These are phyloP conservation scores for Hemaris fuciformis DNA, from an alignment of 2,888 invertebrate species.

Conservation along the genomic window DNA sequence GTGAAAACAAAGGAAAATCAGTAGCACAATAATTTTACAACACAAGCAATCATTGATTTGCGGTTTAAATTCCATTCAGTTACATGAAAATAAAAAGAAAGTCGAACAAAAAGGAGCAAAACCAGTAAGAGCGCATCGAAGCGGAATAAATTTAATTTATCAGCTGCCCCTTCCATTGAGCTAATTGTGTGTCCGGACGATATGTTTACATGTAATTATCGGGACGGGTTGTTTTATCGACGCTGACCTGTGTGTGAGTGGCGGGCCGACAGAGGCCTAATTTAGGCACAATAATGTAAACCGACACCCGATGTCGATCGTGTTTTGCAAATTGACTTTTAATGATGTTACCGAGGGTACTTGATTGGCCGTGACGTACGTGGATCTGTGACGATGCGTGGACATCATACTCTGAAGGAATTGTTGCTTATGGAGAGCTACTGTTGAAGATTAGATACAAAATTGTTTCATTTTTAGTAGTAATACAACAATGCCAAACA, in stretches of 20 bases:
- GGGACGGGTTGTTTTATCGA: constrained; percentile 52
- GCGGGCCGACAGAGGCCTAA: constrained; percentile 47
- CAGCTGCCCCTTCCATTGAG: constrained; percentile 28
- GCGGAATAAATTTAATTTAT: constrained; percentile 11
- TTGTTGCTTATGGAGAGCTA: no score
- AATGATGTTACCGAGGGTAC: not conserved
- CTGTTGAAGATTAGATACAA: not conserved
- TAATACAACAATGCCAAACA: no score
- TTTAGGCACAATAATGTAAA: constrained; percentile 50
- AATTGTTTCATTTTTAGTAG: not conserved
- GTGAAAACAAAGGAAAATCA: not conserved
- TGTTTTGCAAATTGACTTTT: constrained; percentile 35
- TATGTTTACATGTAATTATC: constrained; percentile 68
- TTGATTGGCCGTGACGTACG: not conserved
- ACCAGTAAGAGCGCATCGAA: not conserved
- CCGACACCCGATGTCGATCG: constrained; percentile 37
- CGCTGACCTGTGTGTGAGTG: constrained; percentile 42
- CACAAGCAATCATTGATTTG: not conserved
- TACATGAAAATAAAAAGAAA: not conserved
- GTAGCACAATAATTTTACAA: not conserved
- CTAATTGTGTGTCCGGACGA: constrained; percentile 18
- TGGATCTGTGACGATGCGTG: not conserved
- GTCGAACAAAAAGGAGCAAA: not conserved
- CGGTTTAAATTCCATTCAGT: not conserved
- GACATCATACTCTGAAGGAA: not conserved